Percentiles rank a stretch among this genome's conserved stretches.
phyloP scores from a whole-genome alignment of 1,140 invertebrate species.

The Acyrthosiphon pisum region DNA sequence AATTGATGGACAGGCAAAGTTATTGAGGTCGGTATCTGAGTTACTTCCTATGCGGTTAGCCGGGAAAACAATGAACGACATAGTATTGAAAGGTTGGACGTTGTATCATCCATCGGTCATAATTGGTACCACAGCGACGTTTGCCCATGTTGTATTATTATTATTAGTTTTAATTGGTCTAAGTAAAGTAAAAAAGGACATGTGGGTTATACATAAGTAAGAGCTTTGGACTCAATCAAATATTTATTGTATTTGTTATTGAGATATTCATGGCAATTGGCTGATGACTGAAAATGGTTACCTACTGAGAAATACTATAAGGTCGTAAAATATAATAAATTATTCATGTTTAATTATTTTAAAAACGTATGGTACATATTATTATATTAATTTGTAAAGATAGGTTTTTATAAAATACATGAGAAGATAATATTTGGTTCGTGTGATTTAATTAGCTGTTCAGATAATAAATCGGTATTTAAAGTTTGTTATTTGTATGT shows the following conservation, averaged over 20 bases:
- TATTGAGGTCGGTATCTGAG: not conserved
- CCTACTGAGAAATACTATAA: too few relatives aligned
- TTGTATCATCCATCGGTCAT: not conserved
- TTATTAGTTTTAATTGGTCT: not conserved
- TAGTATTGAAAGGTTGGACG: constrained; percentile 36
- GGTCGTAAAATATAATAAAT: too few relatives aligned
- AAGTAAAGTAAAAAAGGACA: constrained; percentile 18
- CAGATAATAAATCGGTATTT: not conserved
- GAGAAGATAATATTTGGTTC: not conserved
- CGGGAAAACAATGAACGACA: not conserved
- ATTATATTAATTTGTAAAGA: not conserved
- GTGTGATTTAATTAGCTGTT: not conserved
- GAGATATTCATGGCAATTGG: not conserved
- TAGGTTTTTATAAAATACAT: not conserved
- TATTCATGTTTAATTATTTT: too few relatives aligned
- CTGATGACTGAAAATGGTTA: too few relatives aligned
- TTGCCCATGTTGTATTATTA: not conserved
- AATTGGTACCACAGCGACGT: not conserved
- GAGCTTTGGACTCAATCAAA: not conserved
- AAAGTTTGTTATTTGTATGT: not conserved
- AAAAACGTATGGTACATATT: too few relatives aligned
- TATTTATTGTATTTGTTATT: not conserved
- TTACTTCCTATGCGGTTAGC: not conserved
- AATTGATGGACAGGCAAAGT: not conserved
- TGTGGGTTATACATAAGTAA: constrained; percentile 43